phyloP scores from a whole-genome alignment of 2,888 invertebrate genomes.

The Tetrapedia diversipes region DNA sequence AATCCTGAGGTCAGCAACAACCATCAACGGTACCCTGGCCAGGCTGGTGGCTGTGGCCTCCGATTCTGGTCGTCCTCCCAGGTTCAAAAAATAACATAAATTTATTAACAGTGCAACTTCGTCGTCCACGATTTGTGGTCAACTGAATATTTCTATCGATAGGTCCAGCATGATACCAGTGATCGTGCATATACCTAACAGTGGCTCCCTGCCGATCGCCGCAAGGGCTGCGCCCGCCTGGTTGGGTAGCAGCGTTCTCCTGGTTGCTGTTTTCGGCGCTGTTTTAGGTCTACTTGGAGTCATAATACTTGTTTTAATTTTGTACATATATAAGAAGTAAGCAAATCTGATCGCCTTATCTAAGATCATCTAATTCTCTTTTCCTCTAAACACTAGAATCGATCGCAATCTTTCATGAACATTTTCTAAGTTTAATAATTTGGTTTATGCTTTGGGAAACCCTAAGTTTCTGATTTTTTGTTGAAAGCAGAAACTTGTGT shows the following conservation, averaged over 20 bases:
- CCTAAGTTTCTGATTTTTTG: too few relatives aligned
- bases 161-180: slow-evolving; percentile 83
- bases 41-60: slow-evolving; percentile 92
- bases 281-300: slow-evolving; percentile 89
- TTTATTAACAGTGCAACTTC: background rate
- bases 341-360: slow-evolving; percentile 73
- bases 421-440: too few relatives aligned
- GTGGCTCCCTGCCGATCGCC: slow-evolving; percentile 78
- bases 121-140: background rate
- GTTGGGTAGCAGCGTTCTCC: slow-evolving; percentile 83
- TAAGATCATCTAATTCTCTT: background rate
- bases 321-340: slow-evolving; percentile 91
- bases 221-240: slow-evolving; percentile 83
- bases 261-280: slow-evolving; percentile 88
- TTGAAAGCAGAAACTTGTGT: too few relatives aligned
- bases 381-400: too few relatives aligned
- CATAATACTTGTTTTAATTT: slow-evolving; percentile 89
- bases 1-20: slow-evolving; percentile 78
- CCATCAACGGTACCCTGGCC: slow-evolving; percentile 85
- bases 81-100: slow-evolving; percentile 82
- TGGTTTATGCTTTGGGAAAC: too few relatives aligned
- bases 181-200: slow-evolving; percentile 83
- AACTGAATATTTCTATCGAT: background rate
- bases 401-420: too few relatives aligned
- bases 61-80: slow-evolving; percentile 93